phyloP scores from a whole-genome alignment of 2,888 invertebrate species.

The Allacma fusca region DNA sequence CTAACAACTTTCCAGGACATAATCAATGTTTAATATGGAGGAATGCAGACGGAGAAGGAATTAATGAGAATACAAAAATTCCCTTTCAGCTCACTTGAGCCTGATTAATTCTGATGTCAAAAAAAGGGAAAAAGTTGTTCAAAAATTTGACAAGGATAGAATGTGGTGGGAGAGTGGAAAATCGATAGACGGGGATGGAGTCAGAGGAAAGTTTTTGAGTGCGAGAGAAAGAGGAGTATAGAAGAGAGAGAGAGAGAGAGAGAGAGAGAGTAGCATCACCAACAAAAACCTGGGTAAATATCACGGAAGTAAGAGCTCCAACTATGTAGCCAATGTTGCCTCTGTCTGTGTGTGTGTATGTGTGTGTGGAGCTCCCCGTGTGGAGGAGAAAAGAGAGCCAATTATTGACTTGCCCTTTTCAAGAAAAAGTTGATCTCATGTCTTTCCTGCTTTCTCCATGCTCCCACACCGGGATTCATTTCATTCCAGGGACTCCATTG shows the following conservation, averaged over 20 bases:
- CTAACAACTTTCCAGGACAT: too few relatives aligned
- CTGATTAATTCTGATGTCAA: background rate
- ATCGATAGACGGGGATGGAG: background rate
- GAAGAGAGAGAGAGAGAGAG: background rate
- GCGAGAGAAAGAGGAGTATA: background rate
- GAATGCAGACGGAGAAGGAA: background rate
- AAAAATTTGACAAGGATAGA: constrained; percentile 10
- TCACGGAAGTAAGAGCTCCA: background rate
- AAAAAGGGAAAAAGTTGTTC: background rate
- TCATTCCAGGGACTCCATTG: constrained; percentile 6
- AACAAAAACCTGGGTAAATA: constrained; percentile 4
- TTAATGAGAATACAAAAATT: constrained; percentile 10
- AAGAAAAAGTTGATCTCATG: background rate
- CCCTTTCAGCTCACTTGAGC: constrained; percentile 3
- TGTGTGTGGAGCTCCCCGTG: background rate
- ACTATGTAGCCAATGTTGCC: background rate
- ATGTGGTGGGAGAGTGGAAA: background rate
- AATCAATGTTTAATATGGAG: too few relatives aligned
- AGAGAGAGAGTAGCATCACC: background rate
- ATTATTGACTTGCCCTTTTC: constrained; percentile 9
- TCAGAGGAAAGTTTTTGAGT: background rate
- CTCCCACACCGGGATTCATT: background rate
- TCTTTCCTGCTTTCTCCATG: background rate
- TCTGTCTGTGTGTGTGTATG: background rate
- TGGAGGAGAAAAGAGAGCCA: background rate